Conservation (phyloP, 2,797 vertebrate species). For the Enteromius afrohamiltoni region DNA sequence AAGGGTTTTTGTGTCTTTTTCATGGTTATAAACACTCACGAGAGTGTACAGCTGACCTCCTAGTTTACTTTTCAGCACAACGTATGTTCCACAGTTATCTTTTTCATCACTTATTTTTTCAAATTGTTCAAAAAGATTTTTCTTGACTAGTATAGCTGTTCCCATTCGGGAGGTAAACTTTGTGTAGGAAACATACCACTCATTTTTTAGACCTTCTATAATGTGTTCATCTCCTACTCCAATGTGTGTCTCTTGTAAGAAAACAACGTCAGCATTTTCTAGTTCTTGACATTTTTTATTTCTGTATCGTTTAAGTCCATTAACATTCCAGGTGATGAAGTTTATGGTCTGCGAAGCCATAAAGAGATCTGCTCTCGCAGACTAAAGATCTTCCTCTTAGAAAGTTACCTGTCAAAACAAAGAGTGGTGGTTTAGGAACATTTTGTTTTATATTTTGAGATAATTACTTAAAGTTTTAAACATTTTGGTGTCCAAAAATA, state of each 20-base stretch:
- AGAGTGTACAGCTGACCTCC: background rate
- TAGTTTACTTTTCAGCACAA: slow-evolving; percentile 11
- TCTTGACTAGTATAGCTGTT: background rate
- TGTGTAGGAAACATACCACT: background rate
- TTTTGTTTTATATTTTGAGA: background rate
- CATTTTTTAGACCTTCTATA: background rate
- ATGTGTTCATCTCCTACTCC: slow-evolving; percentile 12
- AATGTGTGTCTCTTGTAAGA: slow-evolving; percentile 41
- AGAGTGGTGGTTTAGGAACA: too few species aligned
- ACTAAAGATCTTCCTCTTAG: background rate
- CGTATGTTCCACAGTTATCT: background rate
- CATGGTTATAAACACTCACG: background rate
- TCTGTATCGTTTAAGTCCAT: background rate
- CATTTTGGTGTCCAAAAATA: background rate
- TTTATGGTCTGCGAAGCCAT: slow-evolving; percentile 4
- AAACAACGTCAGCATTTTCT: slow-evolving; percentile 14
- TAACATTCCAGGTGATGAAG: slow-evolving; percentile 32
- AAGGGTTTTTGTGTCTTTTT: background rate
- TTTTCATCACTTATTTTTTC: background rate
- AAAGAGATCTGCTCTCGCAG: background rate
- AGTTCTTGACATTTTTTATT: background rate
- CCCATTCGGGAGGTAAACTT: background rate
- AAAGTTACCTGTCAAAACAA: slow-evolving; percentile 31
- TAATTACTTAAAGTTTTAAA: background rate
- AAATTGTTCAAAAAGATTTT: too few species aligned